phyloP scores from a whole-genome alignment of 2,113 vertebrate genomes.

The Ictalurus furcatus region DNA sequence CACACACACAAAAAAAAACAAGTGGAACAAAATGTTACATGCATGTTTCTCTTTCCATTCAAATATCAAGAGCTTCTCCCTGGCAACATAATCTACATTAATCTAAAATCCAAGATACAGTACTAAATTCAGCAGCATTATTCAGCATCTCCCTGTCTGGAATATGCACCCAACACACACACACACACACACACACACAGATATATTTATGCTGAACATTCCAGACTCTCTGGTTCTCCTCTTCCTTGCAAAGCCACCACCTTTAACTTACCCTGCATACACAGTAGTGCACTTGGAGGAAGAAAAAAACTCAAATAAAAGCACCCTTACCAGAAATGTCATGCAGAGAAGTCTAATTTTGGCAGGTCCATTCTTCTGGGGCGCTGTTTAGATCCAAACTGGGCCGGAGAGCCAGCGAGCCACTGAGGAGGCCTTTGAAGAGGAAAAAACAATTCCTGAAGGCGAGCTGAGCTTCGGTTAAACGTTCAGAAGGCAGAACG shows the following conservation, averaged over 20 bases:
- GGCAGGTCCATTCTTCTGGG: conserved; percentile 76
- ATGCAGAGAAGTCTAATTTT: conserved; percentile 79
- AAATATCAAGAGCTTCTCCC: conserved; percentile 60
- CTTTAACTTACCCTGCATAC: not conserved
- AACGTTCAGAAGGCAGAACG: conserved; percentile 54
- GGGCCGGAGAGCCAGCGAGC: conserved; percentile 67
- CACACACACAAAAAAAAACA: not conserved
- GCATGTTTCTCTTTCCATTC: conserved; percentile 35
- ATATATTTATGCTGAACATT: conserved; percentile 14
- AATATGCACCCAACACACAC: conserved; percentile 25
- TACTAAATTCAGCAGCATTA: conserved; percentile 66
- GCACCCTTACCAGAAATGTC: conserved; percentile 77
- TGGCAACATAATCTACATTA: conserved; percentile 42
- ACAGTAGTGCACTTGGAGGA: not conserved
- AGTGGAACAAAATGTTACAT: not conserved
- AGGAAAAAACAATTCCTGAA: conserved; percentile 52
- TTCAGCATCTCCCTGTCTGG: conserved; percentile 49
- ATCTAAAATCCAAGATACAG: conserved; percentile 62
- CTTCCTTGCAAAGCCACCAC: not conserved
- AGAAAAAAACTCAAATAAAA: not conserved
- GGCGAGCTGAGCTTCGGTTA: conserved; percentile 47
- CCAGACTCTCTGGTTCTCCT: not conserved
- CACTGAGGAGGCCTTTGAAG: conserved; percentile 61
- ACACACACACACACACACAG: not conserved
- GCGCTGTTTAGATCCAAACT: conserved; percentile 69